Evolutionary conservation across 2,888 invertebrate species (phyloP), one percentile per base, ranked within the genome.

Genomic region (Biston betularia): DNA sequence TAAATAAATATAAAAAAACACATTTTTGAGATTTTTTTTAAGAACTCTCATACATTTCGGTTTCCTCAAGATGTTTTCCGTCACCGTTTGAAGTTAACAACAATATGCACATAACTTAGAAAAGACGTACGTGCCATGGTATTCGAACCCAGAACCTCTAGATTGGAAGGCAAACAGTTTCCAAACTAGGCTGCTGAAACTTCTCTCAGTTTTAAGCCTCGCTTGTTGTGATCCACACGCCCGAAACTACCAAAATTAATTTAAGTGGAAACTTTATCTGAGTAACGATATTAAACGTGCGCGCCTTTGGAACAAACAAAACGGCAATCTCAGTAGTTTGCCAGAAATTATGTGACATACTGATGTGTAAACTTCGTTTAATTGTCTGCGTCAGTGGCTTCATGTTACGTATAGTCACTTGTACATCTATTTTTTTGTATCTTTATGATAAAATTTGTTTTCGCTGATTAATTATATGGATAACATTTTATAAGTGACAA

Each of bases 201-300:
- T 38, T 11, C 52, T 11, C 52, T 38, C 52, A 63, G 57, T 69
- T 65, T 24, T 62, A 72, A 71, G 65, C 65, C 59, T 66, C 65
- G 60, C 65, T 68, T 71, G 3, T 24, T 24, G 74, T 65, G 63
- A 68, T 59, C 54, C 55, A 69, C 75, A 73, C 73, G 75, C 66
- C 63, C 67, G 75, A 78, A 79, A 77, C 72, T 75, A 72, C 69
- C 74, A 78, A 83, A 84, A 81, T 81, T 85, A 86, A 87, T 85
- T 84, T 79, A 80, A 83, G 75, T 81, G 79, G 71, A 75, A 79
- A 82, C 76, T 81, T 81, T 77, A 72, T 68, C 65, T 54, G 68
- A 70, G 75, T 74, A 76, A 80, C 76, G 76, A 79, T 76, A 69
- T 71, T 78, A 80, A 79, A 79, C 76, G 73, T 74, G 69, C 66